Base-by-base conservation (phyloP, 2,113 vertebrate species). In the Otolemur garnettii region DNA sequence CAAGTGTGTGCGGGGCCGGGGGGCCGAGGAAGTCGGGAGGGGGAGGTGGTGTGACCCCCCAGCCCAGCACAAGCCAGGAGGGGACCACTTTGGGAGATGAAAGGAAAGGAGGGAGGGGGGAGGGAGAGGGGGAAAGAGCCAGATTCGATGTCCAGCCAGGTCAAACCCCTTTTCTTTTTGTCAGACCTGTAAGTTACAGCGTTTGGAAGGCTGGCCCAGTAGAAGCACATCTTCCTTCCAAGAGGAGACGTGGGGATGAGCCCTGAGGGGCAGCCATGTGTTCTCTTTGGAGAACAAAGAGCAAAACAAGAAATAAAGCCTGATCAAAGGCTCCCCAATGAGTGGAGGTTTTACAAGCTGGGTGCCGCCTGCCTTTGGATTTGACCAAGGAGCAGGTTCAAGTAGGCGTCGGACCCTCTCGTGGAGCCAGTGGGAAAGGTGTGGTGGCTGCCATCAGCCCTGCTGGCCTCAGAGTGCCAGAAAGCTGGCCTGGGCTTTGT, bases 1-100 rank as follows among this genome's bases (percentile, higher is more conserved):
- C 99, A 99, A 99, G 99, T 99, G 99, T 98, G 98, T 98, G 98
- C 98, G 98, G 97, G 97, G 69, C 74, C 50, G 97, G 97, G 98
- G 98, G 92, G 93, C 90, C 33, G 95, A 96, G 97, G 96, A 92
- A 93, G 91, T 89, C 0, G 4, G 59, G 78, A 77, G 94, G 90
- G 92, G 26, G 13, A 22, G 87, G 79, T 0, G 11, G 53, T 7
- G 93, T 91, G 97, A 97, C 97, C 97, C 97, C 92, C 79, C 84
- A 3, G 91, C 89, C 0, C 62, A 26, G 71, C 18, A 3, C 30
- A 19, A 19, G 86, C 92, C 82, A 2, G n/a, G 84, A 68, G 78
- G 38, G 82, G 94, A 90, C 93, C 93, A 6, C 94, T 97, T 96
- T 33, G 72, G 92, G 97, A 97, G 97, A 97, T 97, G 92, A 98